phyloP scores from a whole-genome alignment of 2,113 vertebrate genomes.

The Anhinga rufa region DNA sequence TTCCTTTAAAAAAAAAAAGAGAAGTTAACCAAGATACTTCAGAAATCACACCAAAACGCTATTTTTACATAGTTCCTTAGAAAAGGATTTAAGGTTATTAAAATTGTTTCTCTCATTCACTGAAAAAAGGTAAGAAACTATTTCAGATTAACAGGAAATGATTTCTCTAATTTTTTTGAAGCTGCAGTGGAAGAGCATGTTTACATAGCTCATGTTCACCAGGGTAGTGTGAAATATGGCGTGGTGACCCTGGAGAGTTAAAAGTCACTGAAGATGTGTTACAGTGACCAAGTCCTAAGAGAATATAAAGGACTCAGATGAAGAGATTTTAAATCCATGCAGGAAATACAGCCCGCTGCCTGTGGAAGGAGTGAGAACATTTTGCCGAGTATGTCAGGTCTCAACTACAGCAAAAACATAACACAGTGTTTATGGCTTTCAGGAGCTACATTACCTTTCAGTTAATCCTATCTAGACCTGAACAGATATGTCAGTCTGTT shows the following conservation, averaged over 20 bases:
- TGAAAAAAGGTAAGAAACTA: background rate
- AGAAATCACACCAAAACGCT: background rate
- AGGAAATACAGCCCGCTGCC: background rate
- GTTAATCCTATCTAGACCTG: background rate
- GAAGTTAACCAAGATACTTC: background rate
- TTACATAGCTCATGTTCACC: background rate
- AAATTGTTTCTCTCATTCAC: background rate
- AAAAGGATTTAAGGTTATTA: background rate
- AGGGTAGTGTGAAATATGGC: background rate
- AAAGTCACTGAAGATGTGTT: background rate
- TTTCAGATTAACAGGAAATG: background rate
- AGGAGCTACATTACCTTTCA: background rate
- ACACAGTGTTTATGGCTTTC: background rate
- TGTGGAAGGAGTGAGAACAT: background rate
- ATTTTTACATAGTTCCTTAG: background rate
- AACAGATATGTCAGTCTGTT: background rate
- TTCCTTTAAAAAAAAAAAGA: background rate
- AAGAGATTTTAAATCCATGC: background rate
- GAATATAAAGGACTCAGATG: background rate
- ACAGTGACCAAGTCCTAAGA: background rate
- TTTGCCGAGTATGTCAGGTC: background rate
- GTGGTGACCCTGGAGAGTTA: background rate
- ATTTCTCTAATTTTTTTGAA: background rate
- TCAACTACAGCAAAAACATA: background rate
- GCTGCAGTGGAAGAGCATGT: background rate